phyloP scores from a whole-genome alignment of 2,113 vertebrate genomes.

The Cavia porcellus region DNA sequence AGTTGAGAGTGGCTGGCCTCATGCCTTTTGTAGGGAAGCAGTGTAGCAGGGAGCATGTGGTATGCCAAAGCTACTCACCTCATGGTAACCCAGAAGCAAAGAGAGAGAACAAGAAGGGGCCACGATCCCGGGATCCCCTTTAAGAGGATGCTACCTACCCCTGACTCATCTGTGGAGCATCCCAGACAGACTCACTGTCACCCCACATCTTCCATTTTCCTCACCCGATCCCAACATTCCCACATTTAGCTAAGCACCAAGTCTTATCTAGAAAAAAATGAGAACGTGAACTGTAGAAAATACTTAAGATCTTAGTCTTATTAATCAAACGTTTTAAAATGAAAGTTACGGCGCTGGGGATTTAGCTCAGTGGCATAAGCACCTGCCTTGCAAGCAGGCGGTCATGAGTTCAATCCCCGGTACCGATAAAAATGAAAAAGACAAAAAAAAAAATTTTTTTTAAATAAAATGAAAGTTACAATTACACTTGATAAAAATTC shows the following conservation, averaged over 20 bases:
- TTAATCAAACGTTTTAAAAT: neutral
- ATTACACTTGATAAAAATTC: constrained; percentile 20
- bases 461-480: constrained; percentile 4
- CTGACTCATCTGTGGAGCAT: neutral
- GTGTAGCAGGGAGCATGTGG: neutral
- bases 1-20: neutral
- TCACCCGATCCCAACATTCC: neutral
- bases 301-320: neutral
- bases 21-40: neutral
- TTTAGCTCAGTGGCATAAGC: too few relatives aligned
- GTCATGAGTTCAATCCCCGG: too few relatives aligned
- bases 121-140: neutral
- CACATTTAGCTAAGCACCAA: neutral
- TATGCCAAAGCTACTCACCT: neutral
- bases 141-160: neutral
- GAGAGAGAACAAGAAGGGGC: neutral
- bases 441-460: too few relatives aligned
- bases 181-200: neutral
- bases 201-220: neutral
- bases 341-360: too few relatives aligned
- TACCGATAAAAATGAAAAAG: too few relatives aligned
- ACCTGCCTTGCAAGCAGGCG: too few relatives aligned
- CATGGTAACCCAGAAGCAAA: neutral
- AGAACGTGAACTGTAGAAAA: neutral
- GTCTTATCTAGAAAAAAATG: neutral